Percentiles rank a stretch among this genome's conserved stretches.
Conservation (phyloP, 1,140 invertebrate species). For the Papilio polyxenes region DNA sequence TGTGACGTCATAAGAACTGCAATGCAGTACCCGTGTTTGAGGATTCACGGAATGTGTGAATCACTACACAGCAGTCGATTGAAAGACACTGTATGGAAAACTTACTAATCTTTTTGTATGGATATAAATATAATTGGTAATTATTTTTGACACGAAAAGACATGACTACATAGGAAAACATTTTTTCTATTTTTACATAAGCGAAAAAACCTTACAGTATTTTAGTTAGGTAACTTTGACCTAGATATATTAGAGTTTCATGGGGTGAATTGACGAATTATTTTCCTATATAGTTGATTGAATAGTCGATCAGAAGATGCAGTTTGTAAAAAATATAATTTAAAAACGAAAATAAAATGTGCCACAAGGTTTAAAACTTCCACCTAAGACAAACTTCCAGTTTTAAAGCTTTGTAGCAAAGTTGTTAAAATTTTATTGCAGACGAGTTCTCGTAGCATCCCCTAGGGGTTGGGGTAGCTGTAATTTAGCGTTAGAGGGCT, state of each 20-base stretch:
- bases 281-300: not conserved
- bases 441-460: not conserved
- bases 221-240: no score
- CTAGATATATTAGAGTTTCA: not conserved
- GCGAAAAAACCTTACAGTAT: no score
- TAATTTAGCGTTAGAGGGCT: not conserved
- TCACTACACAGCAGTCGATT: not conserved
- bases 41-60: not conserved
- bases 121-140: not conserved
- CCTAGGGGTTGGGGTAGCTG: not conserved
- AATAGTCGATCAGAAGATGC: no score
- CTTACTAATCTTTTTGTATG: not conserved
- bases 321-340: no score
- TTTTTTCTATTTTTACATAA: not conserved
- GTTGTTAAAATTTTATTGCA: slow-evolving; percentile 32
- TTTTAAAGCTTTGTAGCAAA: slow-evolving; percentile 16
- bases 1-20: slow-evolving; percentile 20
- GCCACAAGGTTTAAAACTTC: not conserved
- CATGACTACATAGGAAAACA: not conserved
- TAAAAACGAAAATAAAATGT: not conserved
- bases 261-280: no score
- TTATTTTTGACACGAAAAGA: not conserved
- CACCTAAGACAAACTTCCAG: not conserved
- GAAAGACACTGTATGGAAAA: not conserved
- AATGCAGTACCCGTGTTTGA: not conserved